phyloP scores from a whole-genome alignment of 2,113 vertebrate genomes.

The Isichthys henryi region DNA sequence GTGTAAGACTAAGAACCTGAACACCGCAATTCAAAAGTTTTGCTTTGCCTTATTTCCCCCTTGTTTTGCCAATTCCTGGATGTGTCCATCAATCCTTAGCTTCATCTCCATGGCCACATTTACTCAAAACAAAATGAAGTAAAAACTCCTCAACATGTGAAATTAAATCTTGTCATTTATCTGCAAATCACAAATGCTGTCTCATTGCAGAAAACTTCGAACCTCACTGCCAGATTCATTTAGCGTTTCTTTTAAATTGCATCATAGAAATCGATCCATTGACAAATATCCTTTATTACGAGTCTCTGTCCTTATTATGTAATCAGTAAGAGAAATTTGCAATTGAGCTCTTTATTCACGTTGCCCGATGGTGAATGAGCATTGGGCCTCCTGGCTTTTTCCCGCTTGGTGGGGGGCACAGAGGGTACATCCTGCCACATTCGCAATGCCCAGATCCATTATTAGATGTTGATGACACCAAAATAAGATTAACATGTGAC shows the following conservation, averaged over 20 bases:
- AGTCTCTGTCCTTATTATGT: not conserved
- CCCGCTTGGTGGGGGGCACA: not conserved
- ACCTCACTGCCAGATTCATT: not conserved
- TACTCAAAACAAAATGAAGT: not conserved
- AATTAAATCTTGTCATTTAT: not conserved
- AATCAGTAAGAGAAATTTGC: not conserved
- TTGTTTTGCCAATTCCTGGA: not conserved
- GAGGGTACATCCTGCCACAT: not conserved
- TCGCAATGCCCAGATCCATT: not conserved
- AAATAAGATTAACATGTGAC: constrained; percentile 12
- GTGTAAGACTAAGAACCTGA: not conserved
- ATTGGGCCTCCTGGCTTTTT: not conserved
- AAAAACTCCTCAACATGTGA: not conserved
- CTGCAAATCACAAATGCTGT: not conserved
- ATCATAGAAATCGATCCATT: not conserved
- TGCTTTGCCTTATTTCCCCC: not conserved
- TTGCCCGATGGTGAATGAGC: not conserved
- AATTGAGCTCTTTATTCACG: not conserved
- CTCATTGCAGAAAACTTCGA: not conserved
- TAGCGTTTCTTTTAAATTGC: not conserved
- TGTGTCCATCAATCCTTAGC: not conserved
- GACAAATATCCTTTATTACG: no score
- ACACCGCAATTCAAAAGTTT: not conserved
- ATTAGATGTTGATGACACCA: not conserved
- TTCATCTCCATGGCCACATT: not conserved